Evolutionary conservation across 2,797 vertebrate genomes (phyloP).

Genomic region (Periophthalmus magnuspinnatus): DNA sequence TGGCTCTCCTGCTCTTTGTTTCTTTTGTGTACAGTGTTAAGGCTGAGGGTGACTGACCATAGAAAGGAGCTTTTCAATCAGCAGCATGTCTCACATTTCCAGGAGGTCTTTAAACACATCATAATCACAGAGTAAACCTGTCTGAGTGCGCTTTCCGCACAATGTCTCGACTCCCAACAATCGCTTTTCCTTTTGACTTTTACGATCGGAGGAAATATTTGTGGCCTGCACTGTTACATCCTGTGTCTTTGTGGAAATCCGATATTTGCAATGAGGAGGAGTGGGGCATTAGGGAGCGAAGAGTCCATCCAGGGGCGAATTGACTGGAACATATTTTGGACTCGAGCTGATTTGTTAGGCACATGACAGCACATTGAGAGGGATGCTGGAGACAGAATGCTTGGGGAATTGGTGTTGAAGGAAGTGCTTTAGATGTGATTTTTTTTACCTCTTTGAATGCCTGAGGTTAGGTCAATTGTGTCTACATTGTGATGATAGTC

Average conservation of each 20-base stretch:
- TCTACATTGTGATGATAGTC: conserved; percentile 13
- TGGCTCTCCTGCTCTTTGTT: neutral
- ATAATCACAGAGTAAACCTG: conserved; percentile 20
- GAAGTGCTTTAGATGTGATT: conserved; percentile 3
- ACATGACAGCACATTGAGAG: conserved; percentile 13
- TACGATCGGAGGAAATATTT: conserved; percentile 39
- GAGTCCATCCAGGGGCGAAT: conserved; percentile 52
- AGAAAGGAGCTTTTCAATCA: conserved; percentile 21
- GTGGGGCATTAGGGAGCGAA: conserved; percentile 22
- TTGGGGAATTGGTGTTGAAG: neutral
- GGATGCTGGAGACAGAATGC: neutral
- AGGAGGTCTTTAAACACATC: conserved; percentile 2
- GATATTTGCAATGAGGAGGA: conserved; percentile 53
- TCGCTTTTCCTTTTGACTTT: conserved; percentile 21
- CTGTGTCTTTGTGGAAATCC: conserved; percentile 67
- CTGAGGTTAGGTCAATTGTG: conserved; percentile 20
- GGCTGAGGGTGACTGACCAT: conserved; percentile 38
- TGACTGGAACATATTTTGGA: conserved; percentile 44
- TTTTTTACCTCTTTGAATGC: conserved; percentile 3
- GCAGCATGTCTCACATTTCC: neutral
- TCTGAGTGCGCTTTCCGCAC: conserved; percentile 10
- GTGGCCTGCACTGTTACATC: conserved; percentile 52
- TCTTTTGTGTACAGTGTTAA: conserved; percentile 15
- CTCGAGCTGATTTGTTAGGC: conserved; percentile 29
- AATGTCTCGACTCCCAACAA: neutral